Evolutionary conservation across 2,113 vertebrate species (phyloP).

Genomic region (Chauna torquata): DNA sequence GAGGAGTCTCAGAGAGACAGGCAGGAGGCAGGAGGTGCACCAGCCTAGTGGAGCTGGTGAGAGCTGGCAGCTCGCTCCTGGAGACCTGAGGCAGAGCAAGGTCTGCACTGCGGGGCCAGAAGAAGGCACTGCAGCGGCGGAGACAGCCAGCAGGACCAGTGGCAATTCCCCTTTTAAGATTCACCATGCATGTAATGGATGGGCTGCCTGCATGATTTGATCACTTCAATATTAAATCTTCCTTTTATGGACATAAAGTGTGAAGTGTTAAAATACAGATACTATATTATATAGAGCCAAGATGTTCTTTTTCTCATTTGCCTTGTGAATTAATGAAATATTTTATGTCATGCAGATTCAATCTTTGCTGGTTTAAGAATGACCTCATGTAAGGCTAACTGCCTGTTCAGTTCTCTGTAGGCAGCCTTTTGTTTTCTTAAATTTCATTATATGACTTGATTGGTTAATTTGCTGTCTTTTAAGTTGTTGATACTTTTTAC

Average conservation of each 20-base stretch:
- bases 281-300: background rate
- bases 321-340: background rate
- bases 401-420: background rate
- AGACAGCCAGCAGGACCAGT: background rate
- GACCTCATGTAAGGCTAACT: background rate
- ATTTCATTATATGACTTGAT: background rate
- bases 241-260: background rate
- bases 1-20: background rate
- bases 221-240: background rate
- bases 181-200: background rate
- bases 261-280: background rate
- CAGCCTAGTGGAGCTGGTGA: background rate
- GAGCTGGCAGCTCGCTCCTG: background rate
- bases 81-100: background rate
- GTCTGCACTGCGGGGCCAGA: background rate
- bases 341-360: background rate
- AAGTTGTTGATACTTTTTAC: background rate
- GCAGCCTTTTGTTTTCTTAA: background rate
- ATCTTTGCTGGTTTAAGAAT: background rate
- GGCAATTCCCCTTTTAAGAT: background rate
- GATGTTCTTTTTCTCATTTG: conserved; percentile 2
- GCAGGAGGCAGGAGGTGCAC: background rate
- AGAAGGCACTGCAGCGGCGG: background rate
- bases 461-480: background rate
- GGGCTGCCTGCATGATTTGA: background rate